A percentile compares a stretch with the other conserved stretches of the same genome.
Evolutionary conservation across 2,888 invertebrate species (phyloP).

Genomic region (Ypsolopha scabrella): DNA sequence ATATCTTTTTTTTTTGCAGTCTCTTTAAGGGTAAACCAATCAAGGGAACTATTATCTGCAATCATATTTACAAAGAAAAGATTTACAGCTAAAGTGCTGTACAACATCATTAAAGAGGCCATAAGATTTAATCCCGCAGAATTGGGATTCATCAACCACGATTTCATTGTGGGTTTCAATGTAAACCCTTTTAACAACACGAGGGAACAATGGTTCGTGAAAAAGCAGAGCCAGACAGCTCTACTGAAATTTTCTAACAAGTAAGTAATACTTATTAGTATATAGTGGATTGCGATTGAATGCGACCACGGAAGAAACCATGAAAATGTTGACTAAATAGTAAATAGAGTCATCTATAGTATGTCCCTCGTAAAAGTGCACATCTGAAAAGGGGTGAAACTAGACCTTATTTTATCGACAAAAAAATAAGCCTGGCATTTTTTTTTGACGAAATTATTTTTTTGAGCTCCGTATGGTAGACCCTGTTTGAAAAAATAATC

Average conservation of each 20-base stretch:
- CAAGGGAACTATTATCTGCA: constrained; percentile 68
- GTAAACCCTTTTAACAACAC: constrained; percentile 68
- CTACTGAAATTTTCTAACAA: constrained; percentile 55
- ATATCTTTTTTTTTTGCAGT: constrained; percentile 21
- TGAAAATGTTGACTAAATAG: no score
- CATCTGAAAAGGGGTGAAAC: no score
- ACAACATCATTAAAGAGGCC: constrained; percentile 72
- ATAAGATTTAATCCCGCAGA: constrained; percentile 42
- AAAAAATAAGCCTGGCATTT: no score
- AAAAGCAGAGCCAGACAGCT: constrained; percentile 66
- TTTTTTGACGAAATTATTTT: no score
- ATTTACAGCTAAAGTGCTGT: constrained; percentile 81
- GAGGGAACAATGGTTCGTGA: constrained; percentile 62
- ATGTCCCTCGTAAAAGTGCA: no score
- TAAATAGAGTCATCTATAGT: no score
- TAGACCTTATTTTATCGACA: no score
- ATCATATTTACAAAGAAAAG: constrained; percentile 81
- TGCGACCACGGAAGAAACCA: no score
- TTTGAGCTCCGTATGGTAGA: no score
- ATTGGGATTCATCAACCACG: constrained; percentile 72
- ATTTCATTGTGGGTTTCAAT: constrained; percentile 80
- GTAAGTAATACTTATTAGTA: no score
- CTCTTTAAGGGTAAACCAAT: constrained; percentile 26
- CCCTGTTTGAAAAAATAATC: no score
- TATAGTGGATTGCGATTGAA: no score